Percentiles rank a stretch among this genome's conserved stretches.
Evolutionary conservation across 2,797 vertebrate species (phyloP).

Genomic region (Percopsis omiscomaycus): DNA sequence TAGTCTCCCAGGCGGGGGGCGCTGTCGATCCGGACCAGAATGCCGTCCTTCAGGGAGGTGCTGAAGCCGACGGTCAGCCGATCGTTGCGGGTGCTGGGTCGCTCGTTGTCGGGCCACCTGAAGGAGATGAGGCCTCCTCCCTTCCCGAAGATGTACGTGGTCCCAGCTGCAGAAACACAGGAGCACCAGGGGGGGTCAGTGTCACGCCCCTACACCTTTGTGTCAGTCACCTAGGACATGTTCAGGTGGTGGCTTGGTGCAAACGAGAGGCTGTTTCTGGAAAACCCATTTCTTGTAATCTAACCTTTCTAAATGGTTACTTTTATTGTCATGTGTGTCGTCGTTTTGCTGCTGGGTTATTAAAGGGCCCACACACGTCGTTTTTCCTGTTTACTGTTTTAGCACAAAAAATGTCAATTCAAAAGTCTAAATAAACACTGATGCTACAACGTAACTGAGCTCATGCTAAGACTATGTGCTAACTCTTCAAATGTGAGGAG

Average conservation of each 20-base stretch:
- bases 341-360: too few relatives aligned
- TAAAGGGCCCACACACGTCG: too few relatives aligned
- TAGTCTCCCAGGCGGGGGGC: conserved; percentile 93
- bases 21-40: conserved; percentile 94
- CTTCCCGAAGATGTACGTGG: conserved; percentile 97
- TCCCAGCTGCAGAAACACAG: conserved; percentile 82
- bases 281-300: background rate
- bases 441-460: too few relatives aligned
- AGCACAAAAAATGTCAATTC: too few relatives aligned
- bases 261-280: background rate
- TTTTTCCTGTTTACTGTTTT: too few relatives aligned
- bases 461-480: background rate
- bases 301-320: background rate
- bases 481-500: background rate
- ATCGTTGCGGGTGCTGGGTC: conserved; percentile 94
- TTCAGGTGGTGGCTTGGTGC: background rate
- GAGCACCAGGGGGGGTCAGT: background rate
- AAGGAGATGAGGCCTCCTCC: conserved; percentile 94
- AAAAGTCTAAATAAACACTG: too few relatives aligned
- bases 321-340: too few relatives aligned
- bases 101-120: conserved; percentile 94
- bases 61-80: conserved; percentile 95
- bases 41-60: conserved; percentile 95
- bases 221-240: background rate
- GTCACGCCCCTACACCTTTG: background rate